Percentiles rank a stretch among this genome's conserved stretches.
Evolutionary conservation across 2,113 vertebrate genomes (phyloP).

Genomic region (Dicerorhinus sumatrensis): DNA sequence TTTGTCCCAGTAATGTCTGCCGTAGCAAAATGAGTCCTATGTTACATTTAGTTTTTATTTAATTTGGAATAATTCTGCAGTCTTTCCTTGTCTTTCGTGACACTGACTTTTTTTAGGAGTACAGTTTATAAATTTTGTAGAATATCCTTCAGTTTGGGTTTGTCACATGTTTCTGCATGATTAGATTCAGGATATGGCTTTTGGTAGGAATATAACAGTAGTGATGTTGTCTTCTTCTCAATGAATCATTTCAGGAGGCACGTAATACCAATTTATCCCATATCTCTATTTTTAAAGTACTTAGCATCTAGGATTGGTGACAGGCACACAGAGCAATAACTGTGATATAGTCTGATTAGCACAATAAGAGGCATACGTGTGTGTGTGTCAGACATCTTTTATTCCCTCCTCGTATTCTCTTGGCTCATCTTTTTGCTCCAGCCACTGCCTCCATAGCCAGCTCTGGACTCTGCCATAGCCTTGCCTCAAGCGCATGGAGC

Average conservation of each 20-base stretch:
- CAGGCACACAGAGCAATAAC: not conserved
- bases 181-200: not conserved
- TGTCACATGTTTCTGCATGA: not conserved
- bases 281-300: conserved; percentile 25
- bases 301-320: not conserved
- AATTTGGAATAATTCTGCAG: not conserved
- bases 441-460: not conserved
- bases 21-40: not conserved
- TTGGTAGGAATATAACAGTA: not conserved
- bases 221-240: not conserved
- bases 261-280: not conserved
- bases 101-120: not conserved
- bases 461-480: not conserved
- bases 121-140: not conserved
- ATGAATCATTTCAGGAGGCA: not conserved
- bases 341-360: not conserved
- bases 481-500: not conserved
- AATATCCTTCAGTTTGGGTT: not conserved
- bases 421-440: not conserved
- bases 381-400: not conserved
- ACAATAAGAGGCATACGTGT: not conserved
- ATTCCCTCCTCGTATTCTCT: not conserved
- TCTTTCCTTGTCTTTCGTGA: not conserved
- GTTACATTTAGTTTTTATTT: not conserved
- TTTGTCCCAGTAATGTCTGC: conserved; percentile 14